Evolutionary conservation across 2,113 vertebrate genomes (phyloP).

Genomic region (Dromiciops gliroides): DNA sequence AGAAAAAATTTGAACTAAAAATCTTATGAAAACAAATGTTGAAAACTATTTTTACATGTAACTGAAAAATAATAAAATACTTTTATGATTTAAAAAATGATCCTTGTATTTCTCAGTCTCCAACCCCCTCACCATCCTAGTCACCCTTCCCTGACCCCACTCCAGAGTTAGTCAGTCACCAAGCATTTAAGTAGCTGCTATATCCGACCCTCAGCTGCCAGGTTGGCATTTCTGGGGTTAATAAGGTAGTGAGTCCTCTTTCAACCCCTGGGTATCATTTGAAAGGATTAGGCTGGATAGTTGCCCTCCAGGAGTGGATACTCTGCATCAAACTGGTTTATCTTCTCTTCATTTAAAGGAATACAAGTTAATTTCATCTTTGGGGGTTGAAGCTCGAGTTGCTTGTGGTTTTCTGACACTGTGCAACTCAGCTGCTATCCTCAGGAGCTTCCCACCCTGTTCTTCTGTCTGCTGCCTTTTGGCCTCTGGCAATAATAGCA

Average conservation of each 20-base stretch:
- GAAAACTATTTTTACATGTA: no score
- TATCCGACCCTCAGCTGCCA: background rate
- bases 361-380: background rate
- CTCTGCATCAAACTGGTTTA: background rate
- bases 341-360: background rate
- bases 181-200: background rate
- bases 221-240: background rate
- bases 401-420: no score
- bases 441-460: background rate
- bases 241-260: background rate
- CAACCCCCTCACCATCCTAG: background rate
- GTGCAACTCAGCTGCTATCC: background rate
- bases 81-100: no score
- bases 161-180: background rate
- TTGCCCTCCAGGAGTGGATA: background rate
- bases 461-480: constrained; percentile 13
- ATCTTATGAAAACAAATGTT: no score
- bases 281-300: background rate
- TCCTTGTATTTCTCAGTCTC: background rate
- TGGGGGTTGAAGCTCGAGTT: no score
- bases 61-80: no score
- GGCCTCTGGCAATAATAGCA: background rate
- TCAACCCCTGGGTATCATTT: background rate
- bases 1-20: no score
- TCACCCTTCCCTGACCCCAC: background rate